Evolutionary conservation across 2,797 vertebrate species (phyloP).

Genomic region (Rhabdomys pumilio): DNA sequence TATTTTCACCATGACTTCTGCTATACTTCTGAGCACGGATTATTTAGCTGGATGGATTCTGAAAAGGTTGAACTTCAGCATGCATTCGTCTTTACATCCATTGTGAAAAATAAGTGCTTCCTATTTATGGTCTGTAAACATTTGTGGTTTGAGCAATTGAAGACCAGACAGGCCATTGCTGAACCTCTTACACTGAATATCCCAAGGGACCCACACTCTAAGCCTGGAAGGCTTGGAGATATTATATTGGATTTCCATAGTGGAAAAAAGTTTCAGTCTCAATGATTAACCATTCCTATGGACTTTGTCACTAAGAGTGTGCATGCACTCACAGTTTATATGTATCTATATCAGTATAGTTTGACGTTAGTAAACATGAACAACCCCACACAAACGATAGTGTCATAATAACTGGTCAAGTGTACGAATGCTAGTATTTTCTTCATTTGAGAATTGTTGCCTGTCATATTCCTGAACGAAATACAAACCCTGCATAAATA

Average conservation of each 20-base stretch:
- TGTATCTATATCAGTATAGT: background rate
- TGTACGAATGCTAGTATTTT: conserved; percentile 30
- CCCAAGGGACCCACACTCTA: background rate
- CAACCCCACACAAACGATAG: background rate
- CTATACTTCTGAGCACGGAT: background rate
- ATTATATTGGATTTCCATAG: background rate
- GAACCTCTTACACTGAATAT: background rate
- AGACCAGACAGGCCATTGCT: background rate
- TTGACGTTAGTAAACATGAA: conserved; percentile 13
- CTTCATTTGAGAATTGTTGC: conserved; percentile 42
- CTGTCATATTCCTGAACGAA: conserved; percentile 48
- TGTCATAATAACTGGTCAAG: conserved; percentile 14
- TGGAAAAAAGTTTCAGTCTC: conserved; percentile 67
- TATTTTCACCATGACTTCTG: background rate
- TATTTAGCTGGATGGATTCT: background rate
- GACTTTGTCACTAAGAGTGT: conserved; percentile 68
- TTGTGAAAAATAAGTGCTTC: background rate
- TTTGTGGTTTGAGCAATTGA: conserved; percentile 18
- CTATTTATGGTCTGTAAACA: background rate
- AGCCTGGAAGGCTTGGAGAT: background rate
- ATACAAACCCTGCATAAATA: background rate
- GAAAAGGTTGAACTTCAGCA: background rate
- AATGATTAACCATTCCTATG: conserved; percentile 75
- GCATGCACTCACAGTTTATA: background rate
- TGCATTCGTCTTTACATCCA: background rate